phyloP scores from a whole-genome alignment of 2,888 invertebrate genomes.

The Tenthredo notha region DNA sequence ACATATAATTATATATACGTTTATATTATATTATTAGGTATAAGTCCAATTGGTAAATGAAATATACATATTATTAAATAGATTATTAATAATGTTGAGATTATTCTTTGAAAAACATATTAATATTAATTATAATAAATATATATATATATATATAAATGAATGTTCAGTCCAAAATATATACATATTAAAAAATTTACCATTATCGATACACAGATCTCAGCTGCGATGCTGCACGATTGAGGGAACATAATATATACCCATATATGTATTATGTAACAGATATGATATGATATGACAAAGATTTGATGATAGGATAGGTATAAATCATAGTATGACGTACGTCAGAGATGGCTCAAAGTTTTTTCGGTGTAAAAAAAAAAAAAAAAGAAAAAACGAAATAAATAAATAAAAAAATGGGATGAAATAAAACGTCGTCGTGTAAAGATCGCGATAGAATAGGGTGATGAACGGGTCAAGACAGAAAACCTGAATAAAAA shows the following conservation, averaged over 20 bases:
- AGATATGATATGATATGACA: background rate
- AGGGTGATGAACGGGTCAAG: background rate
- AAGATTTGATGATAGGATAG: background rate
- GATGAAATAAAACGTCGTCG: background rate
- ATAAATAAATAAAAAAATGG: background rate
- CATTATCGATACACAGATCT: background rate
- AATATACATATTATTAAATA: conserved; percentile 11
- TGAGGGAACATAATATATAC: background rate
- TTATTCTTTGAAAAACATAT: conserved; percentile 21
- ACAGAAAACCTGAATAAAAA: background rate
- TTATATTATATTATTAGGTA: conserved; percentile 9
- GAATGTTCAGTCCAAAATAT: conserved; percentile 30
- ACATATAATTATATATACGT: background rate
- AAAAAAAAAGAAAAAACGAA: background rate
- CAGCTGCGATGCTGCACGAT: background rate
- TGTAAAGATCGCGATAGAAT: background rate
- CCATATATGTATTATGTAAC: background rate
- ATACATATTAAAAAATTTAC: background rate
- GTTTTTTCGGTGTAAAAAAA: background rate
- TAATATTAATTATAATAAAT: background rate
- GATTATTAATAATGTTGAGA: conserved; percentile 17
- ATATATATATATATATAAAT: background rate
- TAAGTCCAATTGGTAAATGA: background rate
- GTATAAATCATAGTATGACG: background rate
- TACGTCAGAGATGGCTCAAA: background rate